Evolutionary conservation across 2,888 invertebrate species (phyloP).

Genomic region (Ectemnius continuus): DNA sequence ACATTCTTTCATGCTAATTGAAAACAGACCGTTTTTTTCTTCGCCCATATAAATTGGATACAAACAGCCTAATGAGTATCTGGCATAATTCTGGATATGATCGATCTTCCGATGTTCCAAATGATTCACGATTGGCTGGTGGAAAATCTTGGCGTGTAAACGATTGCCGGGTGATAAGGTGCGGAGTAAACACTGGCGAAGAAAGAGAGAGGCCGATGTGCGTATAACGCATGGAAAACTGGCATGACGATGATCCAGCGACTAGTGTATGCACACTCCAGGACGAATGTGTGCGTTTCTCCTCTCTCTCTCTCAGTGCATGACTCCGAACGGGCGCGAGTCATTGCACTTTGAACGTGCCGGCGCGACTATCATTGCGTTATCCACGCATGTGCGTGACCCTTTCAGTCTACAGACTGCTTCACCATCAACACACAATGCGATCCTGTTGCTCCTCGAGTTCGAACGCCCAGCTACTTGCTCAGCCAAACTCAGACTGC

Average conservation of each 20-base stretch:
- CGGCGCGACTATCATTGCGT: slow-evolving; percentile 21
- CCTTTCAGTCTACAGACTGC: slow-evolving; percentile 5
- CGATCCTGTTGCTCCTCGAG: slow-evolving; percentile 11
- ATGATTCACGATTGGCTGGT: no score
- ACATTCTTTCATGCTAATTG: no score
- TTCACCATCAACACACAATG: slow-evolving; percentile 33
- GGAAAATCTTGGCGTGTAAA: no score
- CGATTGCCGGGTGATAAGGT: no score
- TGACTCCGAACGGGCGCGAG: slow-evolving; percentile 8
- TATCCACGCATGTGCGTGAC: slow-evolving; percentile 33
- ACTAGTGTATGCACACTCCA: not conserved
- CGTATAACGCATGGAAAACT: slow-evolving; percentile 7
- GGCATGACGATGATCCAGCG: slow-evolving; percentile 9
- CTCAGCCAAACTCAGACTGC: no score
- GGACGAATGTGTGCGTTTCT: slow-evolving; percentile 1
- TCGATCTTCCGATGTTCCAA: no score
- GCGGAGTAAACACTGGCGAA: no score
- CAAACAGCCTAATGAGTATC: no score
- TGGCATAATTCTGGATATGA: no score
- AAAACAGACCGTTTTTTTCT: no score
- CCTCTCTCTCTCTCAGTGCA: not conserved
- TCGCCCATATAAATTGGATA: no score
- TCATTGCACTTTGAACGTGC: slow-evolving; percentile 32
- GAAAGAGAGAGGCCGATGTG: not conserved
- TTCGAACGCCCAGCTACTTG: no score